Evolutionary conservation across 2,888 invertebrate genomes (phyloP), one percentile per base, ranked within the genome.

Genomic region (Physocephala rufipes): DNA sequence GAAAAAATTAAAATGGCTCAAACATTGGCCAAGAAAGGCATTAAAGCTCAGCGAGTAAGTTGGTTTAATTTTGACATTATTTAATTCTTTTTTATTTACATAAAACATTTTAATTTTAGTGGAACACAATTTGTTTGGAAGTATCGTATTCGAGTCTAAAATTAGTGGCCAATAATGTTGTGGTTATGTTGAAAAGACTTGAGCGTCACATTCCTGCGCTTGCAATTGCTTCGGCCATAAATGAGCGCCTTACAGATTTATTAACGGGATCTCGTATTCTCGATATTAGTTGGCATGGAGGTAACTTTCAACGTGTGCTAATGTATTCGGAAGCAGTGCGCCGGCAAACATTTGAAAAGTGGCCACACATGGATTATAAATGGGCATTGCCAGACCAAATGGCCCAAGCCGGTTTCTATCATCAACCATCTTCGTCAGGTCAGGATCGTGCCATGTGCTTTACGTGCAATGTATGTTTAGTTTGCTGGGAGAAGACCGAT

Each of bases 361-460:
- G 97, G 97, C 97, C 97, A 2, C 97, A 97, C 82, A 96, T 95
- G 95, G 95, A 96, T 86, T 97, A 96, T 87, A 96, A 96, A 86
- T 97, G 97, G 96, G 97, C 97, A 5, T 85, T 96, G 71, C 97
- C 97, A 0, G 95, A 95, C 79, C 95, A 95, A 82, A 97, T 97
- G 97, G 96, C 97, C 5, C 96, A 97, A 84, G 97, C 97, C 1
- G 97, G 97, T 19, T 97, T 97, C 87, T 97, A 96, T 87, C 96
- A 97, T 86, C 95, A 96, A 84, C 96, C 97, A 0, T 93, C 95
- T 69, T 90, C 92, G 2, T 91, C 92, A 36, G 96, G 96, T 3
- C 96, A 96, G 83, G 97, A 97, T 87, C 89, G 97, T 75, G 97
- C 96, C 9, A 94, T 97, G 94, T 97, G 97, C 84, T 97, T 97